Percentiles rank a stretch among this genome's conserved stretches.
Conservation (phyloP, 1,140 invertebrate species). For the Bombus fervidus region DNA sequence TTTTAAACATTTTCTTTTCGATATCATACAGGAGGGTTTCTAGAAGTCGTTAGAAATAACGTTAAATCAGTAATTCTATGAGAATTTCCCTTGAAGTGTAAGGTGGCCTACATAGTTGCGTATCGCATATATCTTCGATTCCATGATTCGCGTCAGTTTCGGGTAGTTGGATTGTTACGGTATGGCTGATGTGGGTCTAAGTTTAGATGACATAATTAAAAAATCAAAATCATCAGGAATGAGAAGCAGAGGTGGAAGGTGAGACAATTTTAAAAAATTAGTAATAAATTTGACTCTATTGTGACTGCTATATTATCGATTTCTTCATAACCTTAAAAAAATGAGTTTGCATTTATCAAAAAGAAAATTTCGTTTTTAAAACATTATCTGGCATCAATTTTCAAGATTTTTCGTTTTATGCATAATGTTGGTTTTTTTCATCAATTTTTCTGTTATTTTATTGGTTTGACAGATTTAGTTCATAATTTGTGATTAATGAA, state of each 20-base stretch:
- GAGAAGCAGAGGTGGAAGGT: constrained; percentile 74
- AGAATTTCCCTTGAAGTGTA: not conserved
- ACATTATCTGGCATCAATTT: not conserved
- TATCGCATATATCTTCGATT: constrained; percentile 1
- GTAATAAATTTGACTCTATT: not conserved
- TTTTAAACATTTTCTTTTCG: not conserved
- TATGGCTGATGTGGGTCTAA: constrained; percentile 68
- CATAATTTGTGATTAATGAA: not conserved
- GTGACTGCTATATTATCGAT: constrained; percentile 9
- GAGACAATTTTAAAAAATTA: constrained; percentile 48
- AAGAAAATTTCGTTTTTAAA: not conserved
- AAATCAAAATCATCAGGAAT: constrained; percentile 73
- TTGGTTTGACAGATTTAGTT: too few relatives aligned
- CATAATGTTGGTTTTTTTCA: not conserved
- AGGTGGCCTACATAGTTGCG: not conserved
- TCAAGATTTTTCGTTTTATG: too few relatives aligned
- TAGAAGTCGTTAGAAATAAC: too few relatives aligned
- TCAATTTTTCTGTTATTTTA: not conserved
- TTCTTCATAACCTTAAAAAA: constrained; percentile 53
- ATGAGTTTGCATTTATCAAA: not conserved
- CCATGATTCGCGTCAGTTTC: constrained; percentile 41
- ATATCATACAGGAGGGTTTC: not conserved
- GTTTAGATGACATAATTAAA: constrained; percentile 80
- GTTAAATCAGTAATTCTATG: not conserved
- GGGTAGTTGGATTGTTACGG: constrained; percentile 47